Evolutionary conservation across 2,797 vertebrate genomes (phyloP).

Genomic region (Alcedo quadribrachys): DNA sequence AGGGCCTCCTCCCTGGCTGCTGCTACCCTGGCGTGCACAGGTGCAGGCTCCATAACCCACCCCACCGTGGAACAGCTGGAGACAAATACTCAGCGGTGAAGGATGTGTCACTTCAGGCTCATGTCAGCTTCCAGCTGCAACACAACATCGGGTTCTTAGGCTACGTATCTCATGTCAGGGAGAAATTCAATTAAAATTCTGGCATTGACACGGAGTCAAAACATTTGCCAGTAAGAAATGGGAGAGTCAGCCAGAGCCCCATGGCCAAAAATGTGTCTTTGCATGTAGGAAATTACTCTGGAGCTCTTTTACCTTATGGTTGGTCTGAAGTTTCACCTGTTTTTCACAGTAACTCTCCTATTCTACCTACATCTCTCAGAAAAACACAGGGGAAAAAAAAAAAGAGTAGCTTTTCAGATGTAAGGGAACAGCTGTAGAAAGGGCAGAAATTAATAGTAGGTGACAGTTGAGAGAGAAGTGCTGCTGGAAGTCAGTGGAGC

Average conservation of each 20-base stretch:
- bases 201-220: neutral
- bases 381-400: neutral
- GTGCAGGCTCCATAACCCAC: neutral
- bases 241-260: neutral
- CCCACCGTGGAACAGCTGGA: neutral
- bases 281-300: neutral
- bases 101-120: slow-evolving; percentile 12
- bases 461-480: neutral
- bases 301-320: neutral
- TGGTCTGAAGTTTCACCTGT: neutral
- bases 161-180: neutral
- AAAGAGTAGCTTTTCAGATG: neutral
- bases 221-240: neutral
- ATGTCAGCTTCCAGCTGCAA: slow-evolving; percentile 37
- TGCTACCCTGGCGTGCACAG: neutral
- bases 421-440: neutral
- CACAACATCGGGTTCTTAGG: slow-evolving; percentile 6
- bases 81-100: neutral
- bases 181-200: slow-evolving; percentile 49
- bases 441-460: neutral
- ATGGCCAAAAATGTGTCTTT: neutral
- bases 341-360: neutral
- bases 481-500: neutral
- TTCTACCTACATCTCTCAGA: neutral
- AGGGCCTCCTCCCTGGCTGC: slow-evolving; percentile 29